phyloP scores from a whole-genome alignment of 2,888 invertebrate genomes.

The Napeogenes sylphis region DNA sequence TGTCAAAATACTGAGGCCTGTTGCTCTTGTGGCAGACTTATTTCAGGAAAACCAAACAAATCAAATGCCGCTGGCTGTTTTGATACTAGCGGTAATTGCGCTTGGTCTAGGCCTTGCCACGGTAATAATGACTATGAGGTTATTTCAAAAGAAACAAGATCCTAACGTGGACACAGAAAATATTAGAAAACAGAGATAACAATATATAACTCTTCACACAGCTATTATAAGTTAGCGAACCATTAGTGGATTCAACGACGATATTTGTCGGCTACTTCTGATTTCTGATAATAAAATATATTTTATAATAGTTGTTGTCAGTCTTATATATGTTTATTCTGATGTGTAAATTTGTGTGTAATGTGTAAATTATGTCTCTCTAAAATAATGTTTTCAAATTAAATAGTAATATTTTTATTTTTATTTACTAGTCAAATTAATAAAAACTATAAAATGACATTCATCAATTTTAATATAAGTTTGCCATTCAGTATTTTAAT shows the following conservation, averaged over 20 bases:
- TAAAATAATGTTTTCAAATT: conserved; percentile 24
- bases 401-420: conserved; percentile 22
- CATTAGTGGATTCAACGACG: too few relatives aligned
- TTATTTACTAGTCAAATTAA: conserved; percentile 31
- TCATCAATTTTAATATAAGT: neutral
- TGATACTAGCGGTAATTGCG: conserved; percentile 57
- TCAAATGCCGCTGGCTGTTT: conserved; percentile 48
- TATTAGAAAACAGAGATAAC: conserved; percentile 60
- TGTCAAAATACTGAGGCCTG: conserved; percentile 68
- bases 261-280: too few relatives aligned
- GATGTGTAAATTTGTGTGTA: conserved; percentile 1
- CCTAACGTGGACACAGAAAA: conserved; percentile 49
- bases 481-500: too few relatives aligned
- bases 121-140: conserved; percentile 59
- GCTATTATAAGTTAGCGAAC: too few relatives aligned
- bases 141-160: conserved; percentile 45
- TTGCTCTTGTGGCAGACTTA: conserved; percentile 54
- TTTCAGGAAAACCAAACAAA: conserved; percentile 38
- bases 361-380: conserved; percentile 9
- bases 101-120: conserved; percentile 50
- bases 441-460: conserved; percentile 5
- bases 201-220: conserved; percentile 7
- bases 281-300: neutral
- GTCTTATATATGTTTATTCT: neutral
- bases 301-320: conserved; percentile 17